Base-by-base conservation (phyloP, 2,888 invertebrate genomes). In the Hydraecia micacea region DNA sequence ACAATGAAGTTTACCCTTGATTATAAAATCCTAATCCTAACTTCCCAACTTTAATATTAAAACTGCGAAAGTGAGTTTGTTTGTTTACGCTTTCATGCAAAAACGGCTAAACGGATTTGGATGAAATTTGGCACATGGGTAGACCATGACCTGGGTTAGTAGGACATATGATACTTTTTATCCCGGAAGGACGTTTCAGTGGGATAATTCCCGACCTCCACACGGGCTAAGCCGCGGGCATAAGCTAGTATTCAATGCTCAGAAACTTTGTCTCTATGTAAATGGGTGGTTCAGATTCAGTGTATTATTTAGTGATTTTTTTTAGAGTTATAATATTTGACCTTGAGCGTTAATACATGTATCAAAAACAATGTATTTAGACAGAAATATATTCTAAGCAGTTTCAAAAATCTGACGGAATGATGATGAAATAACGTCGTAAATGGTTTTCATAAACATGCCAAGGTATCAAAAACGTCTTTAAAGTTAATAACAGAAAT, bases 401-500 rank as follows among this genome's bases (percentile, higher is more conserved):
- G 42, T 55, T 80, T 73, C 73, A 80, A 74, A 75, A 69, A 60
- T 32, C 15, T 62, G 66, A 3, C n/a, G n/a, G 49, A 46, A 67
- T 28, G 0, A 39, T 81, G 49, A 42, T 15, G 73, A 72, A 83
- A 83, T 70, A 73, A 39, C 42, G 6, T 15, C 42, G 60, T 74
- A 65, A 68, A 77, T 62, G 52, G 60, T 62, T 55, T 78, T 55
- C 25, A 66, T 39, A 84, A 81, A 52, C 73, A 78, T 81, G 84
- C 75, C 84, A 85, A 85, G 84, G 84, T 81, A 78, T 67, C 60
- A 62, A 15, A 73, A 70, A 42, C 58, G 67, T 76, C 69, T 76
- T 77, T 63, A 66, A 72, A 75, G 77, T 60, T 80, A 83, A 73
- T 77, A 65, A 55, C 77, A 73, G 73, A 58, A 65, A 85, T 74